Conservation (phyloP, 1,140 invertebrate species). For the Carcinoscorpius rotundicauda region DNA sequence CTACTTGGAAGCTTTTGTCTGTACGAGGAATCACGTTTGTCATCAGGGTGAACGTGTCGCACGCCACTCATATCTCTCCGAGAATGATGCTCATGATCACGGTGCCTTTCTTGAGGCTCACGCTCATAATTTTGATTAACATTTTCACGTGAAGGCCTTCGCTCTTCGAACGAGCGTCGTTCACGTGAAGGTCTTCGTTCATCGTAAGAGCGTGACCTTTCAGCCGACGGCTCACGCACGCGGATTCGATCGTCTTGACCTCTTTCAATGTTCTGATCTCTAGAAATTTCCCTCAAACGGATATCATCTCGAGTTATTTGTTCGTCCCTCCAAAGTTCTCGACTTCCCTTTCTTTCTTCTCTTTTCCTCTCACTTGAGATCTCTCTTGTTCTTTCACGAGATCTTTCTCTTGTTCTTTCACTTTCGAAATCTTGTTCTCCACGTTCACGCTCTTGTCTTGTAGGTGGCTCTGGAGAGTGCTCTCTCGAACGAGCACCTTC, state of each 20-base stretch:
- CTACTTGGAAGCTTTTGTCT: conserved; percentile 10
- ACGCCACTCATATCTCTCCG: conserved; percentile 3
- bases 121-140: too few relatives aligned
- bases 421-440: conserved; percentile 3
- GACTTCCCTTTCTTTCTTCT: conserved; percentile 1
- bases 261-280: neutral
- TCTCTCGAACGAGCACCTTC: conserved; percentile 10
- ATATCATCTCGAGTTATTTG: neutral
- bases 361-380: neutral
- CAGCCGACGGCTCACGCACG: conserved; percentile 1
- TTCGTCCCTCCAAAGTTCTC: neutral
- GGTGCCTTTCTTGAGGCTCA: neutral
- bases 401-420: conserved; percentile 2
- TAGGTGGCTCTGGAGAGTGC: conserved; percentile 7
- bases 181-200: conserved; percentile 6
- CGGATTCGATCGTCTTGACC: conserved; percentile 6
- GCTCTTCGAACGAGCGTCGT: conserved; percentile 14
- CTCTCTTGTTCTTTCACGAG: neutral
- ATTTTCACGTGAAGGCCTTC: conserved; percentile 1
- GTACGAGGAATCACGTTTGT: conserved; percentile 8
- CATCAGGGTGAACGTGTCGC: conserved; percentile 8
- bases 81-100: neutral
- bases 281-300: neutral
- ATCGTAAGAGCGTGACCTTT: conserved; percentile 8
- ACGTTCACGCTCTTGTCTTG: neutral